These are phyloP conservation scores for Phrynocephalus vlangalii DNA, from an alignment of 2,797 vertebrate species.

Conservation along the genomic window DNA sequence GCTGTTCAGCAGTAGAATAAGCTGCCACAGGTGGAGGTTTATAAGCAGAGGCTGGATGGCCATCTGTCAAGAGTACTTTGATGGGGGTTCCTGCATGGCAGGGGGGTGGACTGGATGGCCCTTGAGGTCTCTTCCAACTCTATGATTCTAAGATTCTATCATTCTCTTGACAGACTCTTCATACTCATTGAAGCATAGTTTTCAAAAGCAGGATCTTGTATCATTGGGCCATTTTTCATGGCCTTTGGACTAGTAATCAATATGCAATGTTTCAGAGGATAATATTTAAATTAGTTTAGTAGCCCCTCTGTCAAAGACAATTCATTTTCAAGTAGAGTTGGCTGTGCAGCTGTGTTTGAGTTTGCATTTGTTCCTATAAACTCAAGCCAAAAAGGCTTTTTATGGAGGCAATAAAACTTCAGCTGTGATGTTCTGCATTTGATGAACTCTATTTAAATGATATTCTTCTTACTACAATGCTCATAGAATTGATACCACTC, in stretches of 20 bases:
- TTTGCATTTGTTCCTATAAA: conserved; percentile 20
- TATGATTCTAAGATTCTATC: background rate
- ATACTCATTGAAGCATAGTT: background rate
- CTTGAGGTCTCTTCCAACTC: no score
- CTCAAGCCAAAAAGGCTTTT: conserved; percentile 41
- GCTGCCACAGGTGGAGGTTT: no score
- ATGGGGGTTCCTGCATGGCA: background rate
- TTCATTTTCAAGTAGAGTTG: conserved; percentile 24
- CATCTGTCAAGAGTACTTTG: no score
- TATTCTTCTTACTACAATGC: conserved; percentile 46
- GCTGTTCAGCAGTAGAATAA: no score
- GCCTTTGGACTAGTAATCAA: conserved; percentile 8
- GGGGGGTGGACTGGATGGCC: no score
- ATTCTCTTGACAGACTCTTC: background rate
- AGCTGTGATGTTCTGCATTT: conserved; percentile 58
- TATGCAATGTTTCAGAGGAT: background rate
- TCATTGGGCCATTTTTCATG: background rate
- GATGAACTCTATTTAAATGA: conserved; percentile 54
- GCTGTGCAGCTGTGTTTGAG: conserved; percentile 30
- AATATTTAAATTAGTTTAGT: background rate
- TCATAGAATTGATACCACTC: conserved; percentile 34
- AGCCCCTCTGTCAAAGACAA: background rate
- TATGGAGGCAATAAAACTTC: conserved; percentile 36
- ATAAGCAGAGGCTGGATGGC: no score
- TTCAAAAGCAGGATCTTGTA: background rate